Percentiles rank a stretch among this genome's conserved stretches.
Conservation (phyloP, 2,797 vertebrate species). For the Semaprochilodus insignis region DNA sequence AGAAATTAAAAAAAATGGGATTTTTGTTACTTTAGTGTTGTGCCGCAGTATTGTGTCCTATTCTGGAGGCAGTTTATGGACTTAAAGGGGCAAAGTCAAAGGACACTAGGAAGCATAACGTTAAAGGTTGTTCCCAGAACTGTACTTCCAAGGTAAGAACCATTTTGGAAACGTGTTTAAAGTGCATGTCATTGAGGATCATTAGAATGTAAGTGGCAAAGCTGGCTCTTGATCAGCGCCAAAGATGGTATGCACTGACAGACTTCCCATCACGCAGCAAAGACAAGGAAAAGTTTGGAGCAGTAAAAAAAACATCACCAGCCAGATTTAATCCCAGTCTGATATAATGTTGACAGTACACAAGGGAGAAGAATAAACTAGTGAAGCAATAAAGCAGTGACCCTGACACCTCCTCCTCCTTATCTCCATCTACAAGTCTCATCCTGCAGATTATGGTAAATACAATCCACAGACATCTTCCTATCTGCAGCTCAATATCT, state of each 20-base stretch:
- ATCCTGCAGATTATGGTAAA: not conserved
- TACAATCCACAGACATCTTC: not conserved
- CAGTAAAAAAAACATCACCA: not conserved
- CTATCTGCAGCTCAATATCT: not conserved
- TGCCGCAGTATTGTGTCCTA: no score
- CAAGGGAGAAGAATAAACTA: not conserved
- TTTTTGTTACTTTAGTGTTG: no score
- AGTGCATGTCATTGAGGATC: not conserved
- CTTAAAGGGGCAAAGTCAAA: no score
- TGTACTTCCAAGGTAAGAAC: not conserved
- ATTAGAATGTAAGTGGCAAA: not conserved
- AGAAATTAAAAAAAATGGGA: no score
- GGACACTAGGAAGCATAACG: no score
- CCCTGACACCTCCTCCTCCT: not conserved
- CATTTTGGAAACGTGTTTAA: not conserved
- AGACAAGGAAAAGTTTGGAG: not conserved
- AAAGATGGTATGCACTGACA: not conserved
- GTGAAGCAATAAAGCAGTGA: not conserved
- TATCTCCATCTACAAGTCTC: not conserved
- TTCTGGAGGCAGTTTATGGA: no score
- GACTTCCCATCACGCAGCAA: not conserved
- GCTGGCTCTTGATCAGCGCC: not conserved
- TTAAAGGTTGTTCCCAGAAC: no score
- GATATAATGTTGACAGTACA: not conserved
- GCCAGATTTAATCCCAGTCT: not conserved